Conservation (phyloP, 1,140 invertebrate genomes). For the Vanessa tameamea region DNA sequence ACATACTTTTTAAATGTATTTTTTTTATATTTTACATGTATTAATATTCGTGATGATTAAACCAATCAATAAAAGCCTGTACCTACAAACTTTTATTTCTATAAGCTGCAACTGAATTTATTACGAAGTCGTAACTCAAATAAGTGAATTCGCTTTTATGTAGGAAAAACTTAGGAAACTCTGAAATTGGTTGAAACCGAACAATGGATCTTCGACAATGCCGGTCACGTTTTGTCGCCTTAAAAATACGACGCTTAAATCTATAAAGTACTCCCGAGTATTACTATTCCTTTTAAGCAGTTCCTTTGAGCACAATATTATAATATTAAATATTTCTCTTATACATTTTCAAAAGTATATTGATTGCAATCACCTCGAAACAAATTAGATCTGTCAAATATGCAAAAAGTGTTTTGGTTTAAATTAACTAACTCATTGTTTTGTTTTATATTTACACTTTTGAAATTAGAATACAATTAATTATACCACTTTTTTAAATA, state of each 20-base stretch:
- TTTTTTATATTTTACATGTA: no score
- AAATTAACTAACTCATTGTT: no score
- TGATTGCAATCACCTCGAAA: neutral
- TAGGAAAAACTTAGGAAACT: constrained; percentile 70
- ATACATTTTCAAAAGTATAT: constrained; percentile 20
- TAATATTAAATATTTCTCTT: constrained; percentile 65
- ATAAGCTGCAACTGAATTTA: constrained; percentile 60
- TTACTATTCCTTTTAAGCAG: constrained; percentile 70
- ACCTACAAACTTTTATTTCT: constrained; percentile 6
- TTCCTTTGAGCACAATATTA: constrained; percentile 73
- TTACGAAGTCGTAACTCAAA: constrained; percentile 70
- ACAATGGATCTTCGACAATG: constrained; percentile 66
- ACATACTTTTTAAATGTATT: no score
- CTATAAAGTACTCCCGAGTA: constrained; percentile 75
- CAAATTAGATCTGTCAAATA: neutral
- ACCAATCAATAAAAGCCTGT: neutral
- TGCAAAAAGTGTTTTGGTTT: neutral
- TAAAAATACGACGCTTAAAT: constrained; percentile 78
- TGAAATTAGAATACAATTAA: no score
- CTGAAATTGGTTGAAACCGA: constrained; percentile 70
- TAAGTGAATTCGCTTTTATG: constrained; percentile 74
- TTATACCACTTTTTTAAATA: no score
- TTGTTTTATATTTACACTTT: neutral
- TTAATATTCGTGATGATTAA: neutral
- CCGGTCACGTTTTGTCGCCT: constrained; percentile 76